Base-by-base conservation (phyloP, 2,113 vertebrate species). In the Pseudorasbora parva region DNA sequence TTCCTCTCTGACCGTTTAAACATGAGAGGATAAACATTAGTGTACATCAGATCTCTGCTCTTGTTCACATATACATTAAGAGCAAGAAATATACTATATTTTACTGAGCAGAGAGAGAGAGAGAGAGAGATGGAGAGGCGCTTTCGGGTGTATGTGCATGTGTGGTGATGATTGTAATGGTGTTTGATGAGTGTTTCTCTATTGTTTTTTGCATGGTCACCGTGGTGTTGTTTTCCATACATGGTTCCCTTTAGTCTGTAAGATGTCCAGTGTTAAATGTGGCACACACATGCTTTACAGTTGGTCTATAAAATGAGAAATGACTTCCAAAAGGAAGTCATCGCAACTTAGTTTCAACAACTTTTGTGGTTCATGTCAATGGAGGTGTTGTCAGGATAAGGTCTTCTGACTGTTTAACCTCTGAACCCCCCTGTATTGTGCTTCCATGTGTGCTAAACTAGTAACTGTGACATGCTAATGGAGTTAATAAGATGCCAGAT, bases 121-220 rank as follows among this genome's bases (percentile, higher is more conserved):
- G 8, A 19, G 62, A 17, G 64, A 41, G 33, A 72, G 68, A 43
- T 47, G 30, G 57, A 56, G 60, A 49, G 12, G 49, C 49, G 23
- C 45, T 4, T 8, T 21, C 11, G 45, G 60, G 73, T 54, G 68
- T 78, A 43, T 82, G 78, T 82, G 88, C 88, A 87, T 87, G 86
- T 79, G 62, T 68, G 71, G 66, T 83, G 54, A 59, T 85, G 74
- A 45, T 57, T 47, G 23, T 87, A 74, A 66, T 78, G 68, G 76
- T 80, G 51, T 62, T 82, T 47, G 54, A 66, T 21, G 27, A 33
- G 12, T 21, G 62, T 21, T 62, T 84, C 41, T 56, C n/a, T 59
- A 5, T 69, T 60, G 82, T 47, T 84, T 72, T 76, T 74, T 86
- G 86, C 87, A 87, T 88, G 84, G 78, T 87, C 86, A 86, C 86